phyloP scores from a whole-genome alignment of 2,797 vertebrate species.

The Peromyscus melanophrys region DNA sequence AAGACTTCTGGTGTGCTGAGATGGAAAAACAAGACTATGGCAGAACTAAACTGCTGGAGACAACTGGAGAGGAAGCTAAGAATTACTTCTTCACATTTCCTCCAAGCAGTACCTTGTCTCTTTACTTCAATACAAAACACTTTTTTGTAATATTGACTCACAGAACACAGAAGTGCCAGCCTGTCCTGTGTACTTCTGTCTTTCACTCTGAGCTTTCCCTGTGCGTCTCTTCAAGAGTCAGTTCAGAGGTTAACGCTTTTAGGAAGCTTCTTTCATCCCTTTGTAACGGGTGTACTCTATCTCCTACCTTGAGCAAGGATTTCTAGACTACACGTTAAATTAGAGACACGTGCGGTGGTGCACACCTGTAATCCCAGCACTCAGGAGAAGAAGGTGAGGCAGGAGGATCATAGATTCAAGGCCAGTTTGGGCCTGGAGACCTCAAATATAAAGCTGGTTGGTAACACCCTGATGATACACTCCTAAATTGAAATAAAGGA shows the following conservation, averaged over 20 bases:
- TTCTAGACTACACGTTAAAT: constrained; percentile 42
- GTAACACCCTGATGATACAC: background rate
- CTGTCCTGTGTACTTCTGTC: background rate
- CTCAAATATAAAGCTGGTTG: background rate
- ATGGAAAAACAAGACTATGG: background rate
- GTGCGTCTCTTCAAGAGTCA: background rate
- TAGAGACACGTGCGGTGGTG: background rate
- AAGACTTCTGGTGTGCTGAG: constrained; percentile 12
- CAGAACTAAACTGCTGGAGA: background rate
- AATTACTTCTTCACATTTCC: constrained; percentile 14
- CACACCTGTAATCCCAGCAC: no score
- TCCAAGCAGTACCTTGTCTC: background rate
- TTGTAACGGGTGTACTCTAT: background rate
- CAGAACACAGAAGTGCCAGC: constrained; percentile 40
- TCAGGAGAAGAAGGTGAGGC: background rate
- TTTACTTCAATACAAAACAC: constrained; percentile 19
- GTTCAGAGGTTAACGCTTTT: constrained; percentile 40
- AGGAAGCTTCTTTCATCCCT: constrained; percentile 7
- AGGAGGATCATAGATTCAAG: background rate
- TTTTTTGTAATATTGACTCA: constrained; percentile 3
- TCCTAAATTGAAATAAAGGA: constrained; percentile 24
- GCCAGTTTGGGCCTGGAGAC: background rate
- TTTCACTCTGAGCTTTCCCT: constrained; percentile 17
- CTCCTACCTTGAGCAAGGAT: background rate
- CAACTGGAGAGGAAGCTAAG: background rate